phyloP scores from a whole-genome alignment of 2,888 invertebrate species.

The Polyommatus iphigenia region DNA sequence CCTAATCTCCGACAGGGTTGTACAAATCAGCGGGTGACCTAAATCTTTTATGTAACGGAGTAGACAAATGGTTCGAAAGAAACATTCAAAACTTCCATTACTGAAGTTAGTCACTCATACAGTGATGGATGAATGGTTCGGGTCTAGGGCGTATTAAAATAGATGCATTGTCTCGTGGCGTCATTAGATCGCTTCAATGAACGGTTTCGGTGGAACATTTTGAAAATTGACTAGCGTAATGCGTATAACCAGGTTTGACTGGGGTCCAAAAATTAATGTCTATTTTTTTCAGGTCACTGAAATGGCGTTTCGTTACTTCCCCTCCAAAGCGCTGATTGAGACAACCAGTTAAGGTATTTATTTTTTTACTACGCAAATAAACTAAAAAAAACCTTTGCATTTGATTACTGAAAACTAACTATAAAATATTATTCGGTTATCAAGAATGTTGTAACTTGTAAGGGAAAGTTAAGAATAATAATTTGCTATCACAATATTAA shows the following conservation, averaged over 20 bases:
- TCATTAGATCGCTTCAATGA: slow-evolving; percentile 1
- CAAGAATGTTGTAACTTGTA: too few species aligned
- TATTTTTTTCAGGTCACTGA: background rate
- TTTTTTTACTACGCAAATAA: background rate
- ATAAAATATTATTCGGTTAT: too few species aligned
- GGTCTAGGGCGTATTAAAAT: slow-evolving; percentile 22
- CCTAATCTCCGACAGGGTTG: slow-evolving; percentile 72
- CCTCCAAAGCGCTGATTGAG: background rate
- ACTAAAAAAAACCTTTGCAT: too few species aligned
- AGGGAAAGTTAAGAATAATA: too few species aligned
- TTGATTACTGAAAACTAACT: too few species aligned
- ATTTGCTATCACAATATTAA: too few species aligned
- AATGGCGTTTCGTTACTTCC: slow-evolving; percentile 6
- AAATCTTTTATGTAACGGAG: slow-evolving; percentile 47
- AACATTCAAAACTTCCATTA: slow-evolving; percentile 22
- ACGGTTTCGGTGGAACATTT: background rate
- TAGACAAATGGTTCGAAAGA: slow-evolving; percentile 24
- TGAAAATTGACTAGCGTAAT: background rate
- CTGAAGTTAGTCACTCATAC: slow-evolving; percentile 10
- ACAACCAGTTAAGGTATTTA: background rate
- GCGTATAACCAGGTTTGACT: background rate
- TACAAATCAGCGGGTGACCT: slow-evolving; percentile 59
- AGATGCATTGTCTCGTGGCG: slow-evolving; percentile 9
- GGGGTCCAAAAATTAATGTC: background rate
- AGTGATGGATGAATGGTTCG: slow-evolving; percentile 13